Conservation (phyloP, 2,113 vertebrate species). For the Seriola aureovittata region DNA sequence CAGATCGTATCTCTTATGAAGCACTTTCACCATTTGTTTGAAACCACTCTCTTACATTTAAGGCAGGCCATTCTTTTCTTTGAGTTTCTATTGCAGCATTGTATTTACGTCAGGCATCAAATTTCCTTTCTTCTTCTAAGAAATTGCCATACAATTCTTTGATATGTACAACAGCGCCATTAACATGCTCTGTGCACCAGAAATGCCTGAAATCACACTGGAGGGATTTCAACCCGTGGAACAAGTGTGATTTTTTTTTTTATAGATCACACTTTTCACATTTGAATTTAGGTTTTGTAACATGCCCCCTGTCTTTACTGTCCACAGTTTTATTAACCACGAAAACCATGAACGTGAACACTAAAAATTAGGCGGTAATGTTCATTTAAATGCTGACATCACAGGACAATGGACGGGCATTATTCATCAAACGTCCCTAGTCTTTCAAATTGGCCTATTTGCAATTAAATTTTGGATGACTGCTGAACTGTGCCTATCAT, state of each 20-base stretch:
- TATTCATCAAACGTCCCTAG: neutral
- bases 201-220: neutral
- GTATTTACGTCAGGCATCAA: neutral
- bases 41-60: slow-evolving; percentile 3
- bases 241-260: neutral
- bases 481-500: neutral
- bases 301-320: neutral
- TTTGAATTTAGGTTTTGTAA: neutral
- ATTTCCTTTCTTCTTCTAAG: neutral
- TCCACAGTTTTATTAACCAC: neutral
- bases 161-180: neutral
- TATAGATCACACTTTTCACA: neutral
- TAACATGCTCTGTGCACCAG: neutral
- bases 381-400: neutral
- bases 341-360: neutral
- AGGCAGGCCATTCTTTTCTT: neutral
- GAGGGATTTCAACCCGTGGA: neutral
- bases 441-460: neutral
- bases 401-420: neutral
- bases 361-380: neutral
- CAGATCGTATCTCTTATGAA: slow-evolving; percentile 21
- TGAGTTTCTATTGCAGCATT: neutral
- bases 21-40: slow-evolving; percentile 22
- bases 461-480: neutral
- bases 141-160: neutral